Percentiles rank a stretch among this genome's conserved stretches.
phyloP scores from a whole-genome alignment of 2,113 vertebrate species.

The Tauraco erythrolophus region DNA sequence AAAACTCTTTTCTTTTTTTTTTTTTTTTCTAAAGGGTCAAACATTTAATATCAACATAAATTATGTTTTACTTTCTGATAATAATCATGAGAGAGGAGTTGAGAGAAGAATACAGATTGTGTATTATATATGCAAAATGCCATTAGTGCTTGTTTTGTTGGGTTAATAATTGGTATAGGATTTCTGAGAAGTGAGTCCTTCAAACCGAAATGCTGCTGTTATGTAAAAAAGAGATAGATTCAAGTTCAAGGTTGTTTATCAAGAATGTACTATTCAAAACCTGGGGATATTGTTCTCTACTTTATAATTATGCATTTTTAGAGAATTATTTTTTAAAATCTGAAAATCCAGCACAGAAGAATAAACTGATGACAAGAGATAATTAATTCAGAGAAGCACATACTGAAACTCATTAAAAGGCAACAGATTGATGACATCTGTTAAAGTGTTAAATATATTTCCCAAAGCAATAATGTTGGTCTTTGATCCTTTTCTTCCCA shows the following conservation, averaged over 20 bases:
- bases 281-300: neutral
- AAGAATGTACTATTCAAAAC: neutral
- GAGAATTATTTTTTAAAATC: neutral
- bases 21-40: neutral
- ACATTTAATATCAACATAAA: neutral
- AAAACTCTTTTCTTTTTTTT: neutral
- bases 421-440: conserved; percentile 43
- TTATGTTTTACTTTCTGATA: neutral
- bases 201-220: neutral
- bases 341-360: neutral
- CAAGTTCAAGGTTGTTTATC: neutral
- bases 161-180: neutral
- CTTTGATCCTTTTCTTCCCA: neutral
- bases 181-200: neutral
- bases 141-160: neutral
- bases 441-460: conserved; percentile 26
- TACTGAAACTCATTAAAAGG: conserved; percentile 35
- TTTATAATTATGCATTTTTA: neutral
- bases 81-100: neutral
- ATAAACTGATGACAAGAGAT: neutral
- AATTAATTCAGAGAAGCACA: conserved; percentile 35
- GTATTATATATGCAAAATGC: neutral
- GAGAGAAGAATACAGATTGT: neutral
- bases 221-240: neutral
- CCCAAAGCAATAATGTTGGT: neutral